Evolutionary conservation across 1,140 invertebrate genomes (phyloP).

Genomic region (Orchesella cincta): DNA sequence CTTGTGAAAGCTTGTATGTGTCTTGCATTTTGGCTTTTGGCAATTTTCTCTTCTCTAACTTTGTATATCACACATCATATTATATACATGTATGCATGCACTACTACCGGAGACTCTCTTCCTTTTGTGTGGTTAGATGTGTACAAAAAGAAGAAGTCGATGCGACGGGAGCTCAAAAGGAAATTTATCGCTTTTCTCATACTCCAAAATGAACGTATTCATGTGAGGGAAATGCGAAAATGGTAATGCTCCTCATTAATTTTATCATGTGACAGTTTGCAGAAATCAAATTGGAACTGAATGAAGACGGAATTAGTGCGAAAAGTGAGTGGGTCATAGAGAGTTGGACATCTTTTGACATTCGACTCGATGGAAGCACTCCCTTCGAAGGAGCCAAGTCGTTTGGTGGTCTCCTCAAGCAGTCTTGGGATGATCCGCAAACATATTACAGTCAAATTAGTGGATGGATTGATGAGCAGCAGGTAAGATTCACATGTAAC

Average conservation of each 20-base stretch:
- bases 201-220: too few species aligned
- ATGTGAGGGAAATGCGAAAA: too few species aligned
- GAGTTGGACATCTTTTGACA: constrained; percentile 39
- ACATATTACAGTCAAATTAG: constrained; percentile 41
- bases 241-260: constrained; percentile 15
- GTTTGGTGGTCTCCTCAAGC: constrained; percentile 42
- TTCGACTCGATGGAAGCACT: constrained; percentile 43
- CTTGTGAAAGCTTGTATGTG: constrained; percentile 28
- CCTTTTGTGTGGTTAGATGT: neutral
- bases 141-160: neutral
- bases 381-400: constrained; percentile 33
- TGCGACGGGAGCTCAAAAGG: neutral
- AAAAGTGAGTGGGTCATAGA: constrained; percentile 44
- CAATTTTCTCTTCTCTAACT: constrained; percentile 14
- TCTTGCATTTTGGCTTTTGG: constrained; percentile 24
- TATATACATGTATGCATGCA: neutral
- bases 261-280: constrained; percentile 32
- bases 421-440: constrained; percentile 43
- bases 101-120: neutral
- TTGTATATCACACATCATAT: too few species aligned
- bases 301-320: constrained; percentile 45
- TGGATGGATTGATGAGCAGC: constrained; percentile 45
- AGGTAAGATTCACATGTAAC: too few species aligned
- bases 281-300: constrained; percentile 43
- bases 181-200: constrained; percentile 24